These are phyloP conservation scores for Amaurobius ferox DNA, from an alignment of 2,888 invertebrate genomes.

Conservation along the genomic window DNA sequence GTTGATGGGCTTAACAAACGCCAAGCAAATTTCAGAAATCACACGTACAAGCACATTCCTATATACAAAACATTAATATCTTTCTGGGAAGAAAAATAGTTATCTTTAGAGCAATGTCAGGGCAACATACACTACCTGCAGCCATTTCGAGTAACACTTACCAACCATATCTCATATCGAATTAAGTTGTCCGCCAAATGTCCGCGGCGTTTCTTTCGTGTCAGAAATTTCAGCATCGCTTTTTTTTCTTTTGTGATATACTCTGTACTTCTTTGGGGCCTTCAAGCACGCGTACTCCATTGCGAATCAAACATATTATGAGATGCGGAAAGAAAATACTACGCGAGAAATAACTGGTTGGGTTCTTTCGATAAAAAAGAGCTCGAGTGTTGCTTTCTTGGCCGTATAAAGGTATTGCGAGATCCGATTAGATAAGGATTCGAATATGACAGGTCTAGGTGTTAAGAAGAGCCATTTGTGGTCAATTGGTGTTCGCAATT, in stretches of 20 bases:
- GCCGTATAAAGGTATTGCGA: background rate
- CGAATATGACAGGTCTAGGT: background rate
- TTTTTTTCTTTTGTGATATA: background rate
- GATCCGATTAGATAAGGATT: background rate
- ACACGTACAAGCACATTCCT: no score
- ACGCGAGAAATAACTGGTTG: no score
- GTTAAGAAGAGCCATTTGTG: background rate
- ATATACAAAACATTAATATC: no score
- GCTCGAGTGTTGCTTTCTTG: background rate
- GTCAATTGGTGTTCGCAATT: no score
- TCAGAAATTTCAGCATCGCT: background rate
- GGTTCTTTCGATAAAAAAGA: no score
- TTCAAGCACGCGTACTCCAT: background rate
- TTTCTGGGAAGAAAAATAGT: no score
- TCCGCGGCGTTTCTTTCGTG: background rate
- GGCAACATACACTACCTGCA: no score
- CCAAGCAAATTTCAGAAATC: no score
- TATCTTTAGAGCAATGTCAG: no score
- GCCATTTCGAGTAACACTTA: background rate
- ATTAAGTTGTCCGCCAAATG: background rate
- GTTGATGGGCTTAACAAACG: no score
- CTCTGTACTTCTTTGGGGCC: background rate
- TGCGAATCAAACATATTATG: background rate
- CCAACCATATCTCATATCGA: background rate
- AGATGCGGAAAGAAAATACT: no score